phyloP scores from a whole-genome alignment of 2,113 vertebrate genomes.

The Pterophyllum scalare region DNA sequence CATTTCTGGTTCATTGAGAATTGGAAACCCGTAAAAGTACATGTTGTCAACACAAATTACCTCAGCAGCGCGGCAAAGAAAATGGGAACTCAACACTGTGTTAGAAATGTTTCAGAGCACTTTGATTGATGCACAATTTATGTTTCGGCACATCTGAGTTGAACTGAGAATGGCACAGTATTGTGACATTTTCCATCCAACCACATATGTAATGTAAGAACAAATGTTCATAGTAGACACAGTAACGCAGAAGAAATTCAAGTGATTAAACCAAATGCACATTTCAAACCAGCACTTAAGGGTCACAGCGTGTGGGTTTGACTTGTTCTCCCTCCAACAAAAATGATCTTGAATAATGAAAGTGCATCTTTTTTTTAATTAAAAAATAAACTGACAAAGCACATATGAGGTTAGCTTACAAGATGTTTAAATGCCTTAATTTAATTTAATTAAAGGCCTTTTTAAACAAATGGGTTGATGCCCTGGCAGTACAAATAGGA shows the following conservation, averaged over 20 bases:
- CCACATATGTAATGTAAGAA: neutral
- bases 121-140: slow-evolving; percentile 33
- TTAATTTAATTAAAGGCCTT: slow-evolving; percentile 69
- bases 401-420: slow-evolving; percentile 45
- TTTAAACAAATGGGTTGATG: slow-evolving; percentile 72
- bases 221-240: slow-evolving; percentile 12
- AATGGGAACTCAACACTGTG: slow-evolving; percentile 5
- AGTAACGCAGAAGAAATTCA: neutral
- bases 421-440: slow-evolving; percentile 52
- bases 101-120: slow-evolving; percentile 22
- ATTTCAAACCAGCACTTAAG: slow-evolving; percentile 52
- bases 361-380: slow-evolving; percentile 52
- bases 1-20: slow-evolving; percentile 73
- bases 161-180: neutral
- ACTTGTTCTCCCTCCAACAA: slow-evolving; percentile 45
- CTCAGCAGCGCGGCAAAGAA: slow-evolving; percentile 41
- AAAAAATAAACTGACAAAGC: slow-evolving; percentile 57
- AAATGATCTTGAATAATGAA: slow-evolving; percentile 35
- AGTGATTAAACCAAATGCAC: slow-evolving; percentile 21
- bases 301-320: slow-evolving; percentile 63
- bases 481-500: slow-evolving; percentile 60
- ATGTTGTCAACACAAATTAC: slow-evolving; percentile 64
- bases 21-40: slow-evolving; percentile 60
- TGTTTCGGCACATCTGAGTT: neutral
- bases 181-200: neutral